A percentile compares a stretch with the other conserved stretches of the same genome.
phyloP scores from a whole-genome alignment of 2,888 invertebrate genomes.

The Nemapogon koenigi region DNA sequence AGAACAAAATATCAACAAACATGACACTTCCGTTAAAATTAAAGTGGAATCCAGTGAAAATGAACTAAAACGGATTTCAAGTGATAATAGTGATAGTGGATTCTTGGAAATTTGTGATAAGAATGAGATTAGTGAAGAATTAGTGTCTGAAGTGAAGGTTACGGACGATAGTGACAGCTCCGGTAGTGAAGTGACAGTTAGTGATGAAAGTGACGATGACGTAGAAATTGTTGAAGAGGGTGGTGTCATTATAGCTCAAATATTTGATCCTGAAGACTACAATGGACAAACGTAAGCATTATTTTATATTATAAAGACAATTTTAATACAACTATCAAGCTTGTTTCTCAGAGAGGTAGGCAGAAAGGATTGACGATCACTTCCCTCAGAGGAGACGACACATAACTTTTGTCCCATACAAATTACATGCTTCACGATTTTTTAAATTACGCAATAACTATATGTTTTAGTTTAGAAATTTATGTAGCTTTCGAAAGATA shows the following conservation, averaged over 20 bases:
- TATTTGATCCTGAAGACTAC: conserved; percentile 15
- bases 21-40: conserved; percentile 21
- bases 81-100: conserved; percentile 60
- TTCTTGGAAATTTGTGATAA: conserved; percentile 48
- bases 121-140: conserved; percentile 32
- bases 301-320: not conserved
- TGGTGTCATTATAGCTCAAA: conserved; percentile 27
- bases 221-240: conserved; percentile 28
- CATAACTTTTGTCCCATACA: too few relatives aligned
- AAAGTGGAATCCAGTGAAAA: conserved; percentile 30
- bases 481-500: too few relatives aligned
- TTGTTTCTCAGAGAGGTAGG: too few relatives aligned
- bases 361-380: too few relatives aligned
- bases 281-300: conserved; percentile 3
- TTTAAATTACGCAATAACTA: too few relatives aligned
- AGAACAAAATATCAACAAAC: conserved; percentile 14
- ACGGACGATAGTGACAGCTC: conserved; percentile 19
- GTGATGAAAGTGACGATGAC: conserved; percentile 23
- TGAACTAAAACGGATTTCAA: conserved; percentile 37
- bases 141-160: conserved; percentile 29
- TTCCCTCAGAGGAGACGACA: too few relatives aligned
- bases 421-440: too few relatives aligned
- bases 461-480: too few relatives aligned
- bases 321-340: too few relatives aligned
- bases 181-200: conserved; percentile 19